These are phyloP conservation scores for Eriocheir sinensis DNA, from an alignment of 1,140 invertebrate species.

Conservation along the genomic window DNA sequence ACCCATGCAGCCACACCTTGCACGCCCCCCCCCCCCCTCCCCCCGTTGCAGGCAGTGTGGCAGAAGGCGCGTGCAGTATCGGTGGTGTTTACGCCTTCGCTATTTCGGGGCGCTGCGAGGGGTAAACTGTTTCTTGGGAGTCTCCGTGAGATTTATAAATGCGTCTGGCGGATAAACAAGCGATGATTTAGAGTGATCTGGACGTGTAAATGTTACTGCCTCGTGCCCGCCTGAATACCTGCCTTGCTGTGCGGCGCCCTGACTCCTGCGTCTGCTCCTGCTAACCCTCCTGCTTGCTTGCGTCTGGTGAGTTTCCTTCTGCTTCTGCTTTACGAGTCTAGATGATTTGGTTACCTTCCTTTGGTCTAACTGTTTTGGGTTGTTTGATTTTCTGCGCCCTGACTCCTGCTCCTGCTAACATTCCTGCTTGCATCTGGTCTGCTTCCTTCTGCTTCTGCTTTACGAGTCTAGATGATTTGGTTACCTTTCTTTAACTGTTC, in stretches of 20 bases:
- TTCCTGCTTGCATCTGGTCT: too few species aligned
- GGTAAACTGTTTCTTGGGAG: slow-evolving; percentile 71
- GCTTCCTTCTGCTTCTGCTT: too few species aligned
- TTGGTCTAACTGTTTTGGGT: too few species aligned
- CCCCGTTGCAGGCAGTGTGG: slow-evolving; percentile 51
- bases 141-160: slow-evolving; percentile 73
- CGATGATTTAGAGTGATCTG: slow-evolving; percentile 59
- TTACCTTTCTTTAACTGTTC: too few species aligned
- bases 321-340: too few species aligned
- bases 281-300: not conserved
- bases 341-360: too few species aligned
- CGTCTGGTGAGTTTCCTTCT: too few species aligned
- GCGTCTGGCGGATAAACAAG: slow-evolving; percentile 60
- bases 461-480: too few species aligned
- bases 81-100: slow-evolving; percentile 57
- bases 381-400: too few species aligned
- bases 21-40: not conserved
- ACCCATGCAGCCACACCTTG: slow-evolving; percentile 31
- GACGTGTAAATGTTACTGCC: slow-evolving; percentile 67
- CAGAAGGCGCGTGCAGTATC: slow-evolving; percentile 68
- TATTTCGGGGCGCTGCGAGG: slow-evolving; percentile 50
- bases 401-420: too few species aligned
- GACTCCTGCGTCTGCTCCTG: not conserved
- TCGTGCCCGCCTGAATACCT: too few species aligned
- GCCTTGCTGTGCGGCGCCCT: not conserved